A percentile compares a stretch with the other conserved stretches of the same genome.
phyloP scores from a whole-genome alignment of 1,140 invertebrate species.

The Stenopsyche tienmushanensis region DNA sequence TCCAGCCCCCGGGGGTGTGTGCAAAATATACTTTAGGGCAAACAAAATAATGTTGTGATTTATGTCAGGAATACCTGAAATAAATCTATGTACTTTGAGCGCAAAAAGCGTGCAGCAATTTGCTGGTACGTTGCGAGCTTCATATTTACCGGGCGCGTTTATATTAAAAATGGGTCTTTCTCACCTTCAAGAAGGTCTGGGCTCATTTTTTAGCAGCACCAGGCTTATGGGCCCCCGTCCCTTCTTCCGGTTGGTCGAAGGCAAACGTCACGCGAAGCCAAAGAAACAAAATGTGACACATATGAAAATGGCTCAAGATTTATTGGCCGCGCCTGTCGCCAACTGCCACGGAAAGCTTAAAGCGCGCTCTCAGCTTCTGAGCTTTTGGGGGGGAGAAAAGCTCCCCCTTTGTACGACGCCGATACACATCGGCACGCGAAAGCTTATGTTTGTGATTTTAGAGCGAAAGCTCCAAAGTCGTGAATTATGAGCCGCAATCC shows the following conservation, averaged over 20 bases:
- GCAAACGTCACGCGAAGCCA: slow-evolving; percentile 6
- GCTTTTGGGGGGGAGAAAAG: not conserved
- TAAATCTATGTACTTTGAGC: too few species aligned
- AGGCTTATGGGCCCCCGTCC: not conserved
- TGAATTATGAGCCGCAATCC: slow-evolving; percentile 20
- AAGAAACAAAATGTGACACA: slow-evolving; percentile 33
- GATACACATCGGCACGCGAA: slow-evolving; percentile 3
- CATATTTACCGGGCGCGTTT: too few species aligned
- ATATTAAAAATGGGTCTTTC: too few species aligned
- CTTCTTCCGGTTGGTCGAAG: not conserved
- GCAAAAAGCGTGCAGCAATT: too few species aligned
- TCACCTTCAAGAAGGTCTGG: too few species aligned
- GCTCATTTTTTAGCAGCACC: not conserved
- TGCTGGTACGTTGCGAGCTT: too few species aligned
- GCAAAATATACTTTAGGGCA: too few species aligned
- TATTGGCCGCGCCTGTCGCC: slow-evolving; percentile 34
- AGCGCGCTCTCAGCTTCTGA: too few species aligned
- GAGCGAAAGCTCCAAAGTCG: not conserved
- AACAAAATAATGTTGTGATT: too few species aligned
- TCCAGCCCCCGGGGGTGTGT: too few species aligned
- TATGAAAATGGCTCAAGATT: slow-evolving; percentile 36
- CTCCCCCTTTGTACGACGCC: not conserved
- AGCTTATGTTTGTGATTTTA: slow-evolving; percentile 13
- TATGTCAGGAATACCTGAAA: too few species aligned
- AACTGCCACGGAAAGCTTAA: slow-evolving; percentile 2